Percentiles rank a stretch among this genome's conserved stretches.
Conservation (phyloP, 2,888 invertebrate genomes). For the Euplexia lucipara region DNA sequence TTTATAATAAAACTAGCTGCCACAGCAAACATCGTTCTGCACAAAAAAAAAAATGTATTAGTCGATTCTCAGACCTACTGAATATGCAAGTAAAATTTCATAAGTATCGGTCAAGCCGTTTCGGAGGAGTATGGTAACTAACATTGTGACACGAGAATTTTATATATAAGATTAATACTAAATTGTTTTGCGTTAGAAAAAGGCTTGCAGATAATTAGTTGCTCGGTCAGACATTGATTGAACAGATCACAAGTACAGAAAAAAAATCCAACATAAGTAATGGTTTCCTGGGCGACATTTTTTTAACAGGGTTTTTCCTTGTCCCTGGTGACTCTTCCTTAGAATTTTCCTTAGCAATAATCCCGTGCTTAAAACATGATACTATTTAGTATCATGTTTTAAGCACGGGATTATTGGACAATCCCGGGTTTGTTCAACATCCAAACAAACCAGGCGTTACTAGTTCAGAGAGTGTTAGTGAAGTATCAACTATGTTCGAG, state of each 20-base stretch:
- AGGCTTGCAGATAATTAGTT: conserved; percentile 1
- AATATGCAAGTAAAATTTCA: no score
- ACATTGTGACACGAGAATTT: no score
- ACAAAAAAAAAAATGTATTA: no score
- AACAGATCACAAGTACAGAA: conserved; percentile 11
- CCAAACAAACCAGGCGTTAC: conserved; percentile 6
- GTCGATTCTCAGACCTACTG: no score
- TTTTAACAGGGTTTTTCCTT: conserved; percentile 21
- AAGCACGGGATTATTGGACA: conserved; percentile 10
- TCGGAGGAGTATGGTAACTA: no score
- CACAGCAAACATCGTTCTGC: no score
- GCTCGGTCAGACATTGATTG: conserved; percentile 10
- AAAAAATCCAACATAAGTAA: background rate
- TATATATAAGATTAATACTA: no score
- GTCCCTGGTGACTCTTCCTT: conserved; percentile 13
- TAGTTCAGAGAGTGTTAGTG: conserved; percentile 26
- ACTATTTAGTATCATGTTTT: conserved; percentile 19
- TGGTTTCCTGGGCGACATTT: conserved; percentile 14
- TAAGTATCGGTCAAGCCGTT: no score
- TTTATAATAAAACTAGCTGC: no score
- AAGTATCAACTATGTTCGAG: conserved; percentile 30
- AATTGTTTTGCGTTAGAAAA: background rate
- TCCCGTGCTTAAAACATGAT: no score
- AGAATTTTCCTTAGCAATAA: background rate
- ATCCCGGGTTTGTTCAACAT: conserved; percentile 17